Evolutionary conservation across 2,797 vertebrate genomes (phyloP).

Genomic region (Toxotes lorentzi): DNA sequence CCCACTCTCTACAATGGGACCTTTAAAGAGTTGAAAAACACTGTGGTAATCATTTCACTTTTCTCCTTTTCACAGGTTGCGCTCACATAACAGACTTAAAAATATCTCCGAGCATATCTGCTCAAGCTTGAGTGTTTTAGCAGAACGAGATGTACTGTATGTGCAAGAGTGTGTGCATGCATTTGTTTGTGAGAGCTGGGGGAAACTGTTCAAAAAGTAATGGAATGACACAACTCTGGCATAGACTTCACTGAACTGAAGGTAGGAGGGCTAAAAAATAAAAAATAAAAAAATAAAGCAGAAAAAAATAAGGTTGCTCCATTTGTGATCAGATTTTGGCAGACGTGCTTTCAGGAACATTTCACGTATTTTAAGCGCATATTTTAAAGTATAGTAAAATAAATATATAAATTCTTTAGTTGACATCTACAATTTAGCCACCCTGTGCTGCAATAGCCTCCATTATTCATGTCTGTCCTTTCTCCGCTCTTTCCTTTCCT

Average conservation of each 20-base stretch:
- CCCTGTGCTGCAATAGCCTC: slow-evolving; percentile 14
- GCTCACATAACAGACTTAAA: slow-evolving; percentile 56
- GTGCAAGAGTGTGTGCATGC: slow-evolving; percentile 18
- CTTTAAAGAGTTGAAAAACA: slow-evolving; percentile 33
- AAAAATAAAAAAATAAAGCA: slow-evolving; percentile 6
- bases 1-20: no score
- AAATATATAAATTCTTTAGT: slow-evolving; percentile 7
- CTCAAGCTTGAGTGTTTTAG: slow-evolving; percentile 34
- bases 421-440: slow-evolving; percentile 24
- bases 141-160: slow-evolving; percentile 33
- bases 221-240: slow-evolving; percentile 26
- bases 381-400: background rate
- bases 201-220: slow-evolving; percentile 14
- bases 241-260: slow-evolving; percentile 27
- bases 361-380: slow-evolving; percentile 6
- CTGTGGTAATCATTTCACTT: slow-evolving; percentile 38
- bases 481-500: slow-evolving; percentile 6
- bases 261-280: slow-evolving; percentile 10
- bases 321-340: slow-evolving; percentile 19
- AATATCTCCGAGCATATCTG: slow-evolving; percentile 47
- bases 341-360: background rate
- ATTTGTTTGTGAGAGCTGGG: background rate
- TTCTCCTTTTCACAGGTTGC: slow-evolving; percentile 41
- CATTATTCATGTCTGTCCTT: slow-evolving; percentile 52
- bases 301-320: slow-evolving; percentile 11